phyloP scores from a whole-genome alignment of 2,888 invertebrate species.

The Orchesella flavescens region DNA sequence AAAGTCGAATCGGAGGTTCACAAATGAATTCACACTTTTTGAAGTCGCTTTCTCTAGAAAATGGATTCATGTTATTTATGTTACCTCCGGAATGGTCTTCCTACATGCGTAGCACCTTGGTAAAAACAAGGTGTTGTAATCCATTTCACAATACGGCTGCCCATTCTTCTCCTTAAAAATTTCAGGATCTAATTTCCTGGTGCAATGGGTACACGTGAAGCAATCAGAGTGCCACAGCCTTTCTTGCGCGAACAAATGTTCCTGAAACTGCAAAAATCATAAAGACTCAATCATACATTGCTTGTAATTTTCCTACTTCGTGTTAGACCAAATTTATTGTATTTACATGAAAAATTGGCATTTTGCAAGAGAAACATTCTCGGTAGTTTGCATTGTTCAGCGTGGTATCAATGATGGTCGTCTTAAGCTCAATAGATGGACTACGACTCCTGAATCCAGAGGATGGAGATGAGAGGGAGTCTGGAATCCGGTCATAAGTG shows the following conservation, averaged over 20 bases:
- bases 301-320: too few species aligned
- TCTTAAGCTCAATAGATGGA: conserved; percentile 46
- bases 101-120: conserved; percentile 68
- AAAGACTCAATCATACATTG: neutral
- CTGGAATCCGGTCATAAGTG: conserved; percentile 48
- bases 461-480: conserved; percentile 35
- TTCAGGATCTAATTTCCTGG: conserved; percentile 57
- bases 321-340: too few species aligned
- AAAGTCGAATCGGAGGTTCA: neutral
- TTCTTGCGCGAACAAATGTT: conserved; percentile 59
- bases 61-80: too few species aligned
- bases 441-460: conserved; percentile 46
- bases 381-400: conserved; percentile 49
- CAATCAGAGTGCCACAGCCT: conserved; percentile 67
- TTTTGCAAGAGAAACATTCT: conserved; percentile 69
- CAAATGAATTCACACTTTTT: neutral
- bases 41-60: too few species aligned
- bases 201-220: conserved; percentile 68
- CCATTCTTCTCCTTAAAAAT: conserved; percentile 67
- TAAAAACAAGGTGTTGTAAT: conserved; percentile 67
- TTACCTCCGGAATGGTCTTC: conserved; percentile 69
- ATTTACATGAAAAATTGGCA: conserved; percentile 67
- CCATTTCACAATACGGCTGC: conserved; percentile 67
- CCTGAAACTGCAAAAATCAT: conserved; percentile 46
- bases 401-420: conserved; percentile 32